These are phyloP conservation scores for Melopsittacus undulatus DNA, from an alignment of 2,797 vertebrate genomes.

Conservation along the genomic window DNA sequence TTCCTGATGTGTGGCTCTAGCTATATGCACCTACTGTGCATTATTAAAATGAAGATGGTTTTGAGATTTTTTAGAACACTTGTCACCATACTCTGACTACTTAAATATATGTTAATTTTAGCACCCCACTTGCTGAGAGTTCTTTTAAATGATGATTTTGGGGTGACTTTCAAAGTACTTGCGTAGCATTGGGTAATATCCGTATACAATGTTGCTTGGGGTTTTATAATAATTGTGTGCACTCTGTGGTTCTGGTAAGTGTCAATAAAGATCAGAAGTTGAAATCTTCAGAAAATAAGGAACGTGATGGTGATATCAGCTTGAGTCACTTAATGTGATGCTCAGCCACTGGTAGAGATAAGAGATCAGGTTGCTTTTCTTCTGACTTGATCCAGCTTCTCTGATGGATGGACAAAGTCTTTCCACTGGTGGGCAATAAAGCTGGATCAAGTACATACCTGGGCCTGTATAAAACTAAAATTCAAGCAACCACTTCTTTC, in stretches of 20 bases:
- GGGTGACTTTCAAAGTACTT: background rate
- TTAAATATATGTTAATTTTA: slow-evolving; percentile 47
- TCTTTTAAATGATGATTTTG: background rate
- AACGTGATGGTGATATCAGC: background rate
- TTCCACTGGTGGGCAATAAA: background rate
- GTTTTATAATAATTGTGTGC: background rate
- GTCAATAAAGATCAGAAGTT: background rate
- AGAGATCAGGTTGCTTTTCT: background rate
- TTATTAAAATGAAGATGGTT: slow-evolving; percentile 45
- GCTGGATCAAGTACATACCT: background rate
- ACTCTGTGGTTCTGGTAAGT: background rate
- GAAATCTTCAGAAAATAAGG: background rate
- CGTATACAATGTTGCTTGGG: background rate
- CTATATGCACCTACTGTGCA: slow-evolving; percentile 1
- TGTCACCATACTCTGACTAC: background rate
- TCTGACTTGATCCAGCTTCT: background rate
- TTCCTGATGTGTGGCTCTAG: slow-evolving; percentile 6
- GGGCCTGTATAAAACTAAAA: background rate
- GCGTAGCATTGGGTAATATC: background rate
- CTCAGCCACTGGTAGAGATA: background rate
- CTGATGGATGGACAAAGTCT: background rate
- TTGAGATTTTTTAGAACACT: slow-evolving; percentile 15
- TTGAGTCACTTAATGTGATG: background rate
- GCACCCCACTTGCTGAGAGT: background rate
- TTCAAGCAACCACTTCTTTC: background rate